Base-by-base conservation (phyloP, 2,888 invertebrate genomes). In the Apantesis nais region DNA sequence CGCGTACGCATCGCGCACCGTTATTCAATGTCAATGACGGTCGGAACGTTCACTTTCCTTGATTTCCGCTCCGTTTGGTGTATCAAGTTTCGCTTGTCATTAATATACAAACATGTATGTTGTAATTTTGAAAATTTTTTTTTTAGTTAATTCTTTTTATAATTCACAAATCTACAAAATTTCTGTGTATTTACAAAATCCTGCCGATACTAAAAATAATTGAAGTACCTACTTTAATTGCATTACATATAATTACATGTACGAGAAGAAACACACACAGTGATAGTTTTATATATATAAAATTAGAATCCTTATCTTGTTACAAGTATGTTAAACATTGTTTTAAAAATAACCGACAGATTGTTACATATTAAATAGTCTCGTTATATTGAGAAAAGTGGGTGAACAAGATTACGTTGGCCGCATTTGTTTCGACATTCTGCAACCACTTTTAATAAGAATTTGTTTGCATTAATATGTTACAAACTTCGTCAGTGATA, bases 1-100 rank as follows among this genome's bases (percentile, higher is more conserved):
- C 80, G 85, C 82, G 66, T 75, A 82, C 88, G 85, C 85, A 83
- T 84, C 86, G 82, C 71, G 67, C 68, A 66, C 77, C 78, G 82
- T 85, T 82, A 85, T 79, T 89, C 90, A 92, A 92, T 92, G 91
- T 91, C 92, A 93, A 89, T 92, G 90, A 89, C 92, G 78, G 80
- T 85, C 92, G 78, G 80, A 86, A 86, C 75, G 77, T 83, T 89
- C 85, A 87, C 92, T 92, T 92, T 93, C 90, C 73, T 86, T 85
- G 70, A 78, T 82, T 85, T 87, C 86, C 87, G 86, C 81, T 80
- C 81, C 78, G 83, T 78, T 79, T 77, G 67, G 39, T 66, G 41
- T 66, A 78, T 76, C 67, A 66, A 65, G 67, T 72, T 75, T 72
- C 62, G 48, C 70, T 74, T 78, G 72, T 75, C 64, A 58, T 61